A percentile compares a stretch with the other conserved stretches of the same genome.
phyloP scores from a whole-genome alignment of 2,113 vertebrate species.

The Saccopteryx bilineata region DNA sequence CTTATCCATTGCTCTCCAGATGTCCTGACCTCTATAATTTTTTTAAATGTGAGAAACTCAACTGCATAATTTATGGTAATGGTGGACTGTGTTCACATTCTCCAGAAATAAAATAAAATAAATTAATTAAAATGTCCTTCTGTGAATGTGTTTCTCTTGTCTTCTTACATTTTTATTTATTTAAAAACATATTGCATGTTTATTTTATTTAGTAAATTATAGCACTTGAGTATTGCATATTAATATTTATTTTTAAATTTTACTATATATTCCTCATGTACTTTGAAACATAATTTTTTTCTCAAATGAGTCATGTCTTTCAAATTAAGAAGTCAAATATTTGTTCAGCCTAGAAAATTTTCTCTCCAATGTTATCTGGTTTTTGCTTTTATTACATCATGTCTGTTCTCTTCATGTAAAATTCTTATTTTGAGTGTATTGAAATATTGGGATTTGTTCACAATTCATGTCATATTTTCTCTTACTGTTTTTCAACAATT shows the following conservation, averaged over 20 bases:
- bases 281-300: neutral
- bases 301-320: neutral
- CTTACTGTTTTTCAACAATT: neutral
- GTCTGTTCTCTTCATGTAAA: constrained; percentile 12
- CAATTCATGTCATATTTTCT: neutral
- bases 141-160: neutral
- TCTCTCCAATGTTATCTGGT: neutral
- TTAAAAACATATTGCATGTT: neutral
- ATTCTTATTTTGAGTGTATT: neutral
- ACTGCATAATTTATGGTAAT: no score
- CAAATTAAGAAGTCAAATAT: neutral
- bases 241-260: neutral
- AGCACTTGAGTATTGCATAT: neutral
- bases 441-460: neutral
- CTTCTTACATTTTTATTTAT: neutral
- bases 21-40: no score
- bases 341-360: neutral
- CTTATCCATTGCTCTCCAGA: no score
- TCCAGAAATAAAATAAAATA: no score
- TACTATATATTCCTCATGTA: neutral
- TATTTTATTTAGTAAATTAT: neutral
- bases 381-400: neutral
- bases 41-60: no score
- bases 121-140: neutral
- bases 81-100: no score